Base-by-base conservation (phyloP, 2,797 vertebrate genomes). In the Fistularia commersonii region DNA sequence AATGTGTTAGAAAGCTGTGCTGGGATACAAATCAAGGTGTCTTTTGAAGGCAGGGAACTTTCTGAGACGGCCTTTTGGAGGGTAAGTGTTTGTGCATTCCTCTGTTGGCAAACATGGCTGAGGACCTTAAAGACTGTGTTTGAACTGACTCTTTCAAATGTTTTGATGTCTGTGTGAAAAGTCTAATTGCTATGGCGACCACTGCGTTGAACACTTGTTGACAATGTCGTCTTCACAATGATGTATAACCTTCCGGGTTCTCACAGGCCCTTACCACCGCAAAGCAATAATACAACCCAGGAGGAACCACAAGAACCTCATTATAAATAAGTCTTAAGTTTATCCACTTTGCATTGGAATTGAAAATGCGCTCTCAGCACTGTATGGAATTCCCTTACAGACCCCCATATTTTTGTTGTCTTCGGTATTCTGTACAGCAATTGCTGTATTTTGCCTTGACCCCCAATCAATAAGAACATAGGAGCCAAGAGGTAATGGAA, bases 1-100 rank as follows among this genome's bases (percentile, higher is more conserved):
- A 52, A 54, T 56, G 41, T 54, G 51, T 57, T 59, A 36, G 50
- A 68, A 46, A 45, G 38, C 54, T 51, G 48, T 10, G 36, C 61
- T 5, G 38, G 41, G 70, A 58, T 50, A 83, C 67, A 84, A 84
- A 81, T 82, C 74, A 74, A 73, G 63, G 63, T 84, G 63, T 80
- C 71, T 76, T 79, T 83, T 47, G 59, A 72, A 69, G 50, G 45
- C 13, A 1, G 56, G 78, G 78, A 68, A 79, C 83, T 83, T 84
- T 79, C 66, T 55, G 60, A 74, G 72, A 67, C 65, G 78, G 55
- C 68, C 65, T 45, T 83, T 82, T 72, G 60, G 69, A 72, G 67
- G 34, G 58, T 51, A 58, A 67, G 64, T 86, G 77, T 90, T 89
- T 90, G 88, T 77, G 69, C 86, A 88, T 88, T 86, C 86, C 84